These are phyloP conservation scores for Lysandra coridon DNA, from an alignment of 2,888 invertebrate genomes.

Conservation along the genomic window DNA sequence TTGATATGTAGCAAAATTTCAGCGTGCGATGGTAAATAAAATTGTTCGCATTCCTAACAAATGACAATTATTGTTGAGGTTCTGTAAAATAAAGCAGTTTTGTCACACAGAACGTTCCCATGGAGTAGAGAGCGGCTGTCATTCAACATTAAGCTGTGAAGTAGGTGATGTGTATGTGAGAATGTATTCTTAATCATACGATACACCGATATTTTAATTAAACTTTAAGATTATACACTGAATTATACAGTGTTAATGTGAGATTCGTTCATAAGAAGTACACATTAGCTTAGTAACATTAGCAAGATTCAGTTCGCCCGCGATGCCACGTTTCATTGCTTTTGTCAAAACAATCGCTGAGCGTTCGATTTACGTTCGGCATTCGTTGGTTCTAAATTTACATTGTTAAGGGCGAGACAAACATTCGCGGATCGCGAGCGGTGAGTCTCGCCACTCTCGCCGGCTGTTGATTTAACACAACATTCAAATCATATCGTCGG, in stretches of 20 bases:
- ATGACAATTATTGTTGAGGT: neutral
- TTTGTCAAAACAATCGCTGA: conserved; percentile 72
- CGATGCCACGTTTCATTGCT: conserved; percentile 63
- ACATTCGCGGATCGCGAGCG: conserved; percentile 76
- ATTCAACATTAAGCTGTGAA: conserved; percentile 71
- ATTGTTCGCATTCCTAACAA: neutral
- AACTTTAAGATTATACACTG: conserved; percentile 18
- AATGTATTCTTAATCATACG: conserved; percentile 53
- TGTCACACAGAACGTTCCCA: conserved; percentile 56
- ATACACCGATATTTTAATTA: conserved; percentile 29
- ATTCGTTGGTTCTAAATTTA: conserved; percentile 77
- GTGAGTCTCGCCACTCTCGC: conserved; percentile 65
- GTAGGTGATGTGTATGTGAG: conserved; percentile 74
- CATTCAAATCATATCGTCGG: conserved; percentile 64
- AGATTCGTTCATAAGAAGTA: conserved; percentile 16
- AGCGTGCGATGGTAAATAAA: neutral
- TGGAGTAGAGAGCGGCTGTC: conserved; percentile 54
- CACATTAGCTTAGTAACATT: conserved; percentile 34
- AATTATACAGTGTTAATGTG: conserved; percentile 28
- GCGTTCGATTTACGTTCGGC: conserved; percentile 74
- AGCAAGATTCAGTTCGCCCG: conserved; percentile 53
- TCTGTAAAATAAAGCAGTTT: conserved; percentile 21
- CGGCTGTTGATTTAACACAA: conserved; percentile 69
- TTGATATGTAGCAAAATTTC: too few relatives aligned
- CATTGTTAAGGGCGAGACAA: conserved; percentile 75